These are phyloP conservation scores for Polyploca ridens DNA, from an alignment of 2,888 invertebrate genomes.

Conservation along the genomic window DNA sequence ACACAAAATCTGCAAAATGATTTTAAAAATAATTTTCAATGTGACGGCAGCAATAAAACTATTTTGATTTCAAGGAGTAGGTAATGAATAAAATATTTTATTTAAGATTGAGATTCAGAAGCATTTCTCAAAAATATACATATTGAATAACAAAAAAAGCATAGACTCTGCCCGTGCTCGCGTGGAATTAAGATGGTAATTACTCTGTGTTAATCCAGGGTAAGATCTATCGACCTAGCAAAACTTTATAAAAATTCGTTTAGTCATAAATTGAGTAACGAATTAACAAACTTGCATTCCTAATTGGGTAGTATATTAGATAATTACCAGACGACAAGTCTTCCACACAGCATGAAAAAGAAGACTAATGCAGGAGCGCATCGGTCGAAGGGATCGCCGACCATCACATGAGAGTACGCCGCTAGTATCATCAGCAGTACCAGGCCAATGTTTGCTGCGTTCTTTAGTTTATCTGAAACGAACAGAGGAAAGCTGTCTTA, in stretches of 20 bases:
- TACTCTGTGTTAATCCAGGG: too few relatives aligned
- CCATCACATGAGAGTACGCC: conserved; percentile 96
- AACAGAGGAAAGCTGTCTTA: not conserved
- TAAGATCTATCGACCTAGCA: too few relatives aligned
- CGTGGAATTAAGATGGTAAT: too few relatives aligned
- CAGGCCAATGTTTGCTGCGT: conserved; percentile 93
- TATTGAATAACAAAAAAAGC: too few relatives aligned
- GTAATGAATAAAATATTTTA: not conserved
- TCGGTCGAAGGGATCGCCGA: conserved; percentile 95
- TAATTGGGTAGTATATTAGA: not conserved
- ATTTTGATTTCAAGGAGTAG: not conserved
- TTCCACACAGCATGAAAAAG: conserved; percentile 95
- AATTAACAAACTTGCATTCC: not conserved
- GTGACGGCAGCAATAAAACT: conserved; percentile 11
- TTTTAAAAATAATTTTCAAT: conserved; percentile 16
- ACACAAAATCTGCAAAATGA: conserved; percentile 6
- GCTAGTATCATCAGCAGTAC: conserved; percentile 94
- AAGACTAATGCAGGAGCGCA: conserved; percentile 96
- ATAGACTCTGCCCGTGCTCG: too few relatives aligned
- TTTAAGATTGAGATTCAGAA: not conserved
- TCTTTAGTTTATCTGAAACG: conserved; percentile 94
- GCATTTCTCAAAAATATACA: not conserved
- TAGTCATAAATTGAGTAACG: not conserved
- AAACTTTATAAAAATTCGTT: too few relatives aligned
- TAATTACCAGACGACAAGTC: conserved; percentile 91